These are phyloP conservation scores for Rhineura floridana DNA, from an alignment of 2,113 vertebrate species.

Conservation along the genomic window DNA sequence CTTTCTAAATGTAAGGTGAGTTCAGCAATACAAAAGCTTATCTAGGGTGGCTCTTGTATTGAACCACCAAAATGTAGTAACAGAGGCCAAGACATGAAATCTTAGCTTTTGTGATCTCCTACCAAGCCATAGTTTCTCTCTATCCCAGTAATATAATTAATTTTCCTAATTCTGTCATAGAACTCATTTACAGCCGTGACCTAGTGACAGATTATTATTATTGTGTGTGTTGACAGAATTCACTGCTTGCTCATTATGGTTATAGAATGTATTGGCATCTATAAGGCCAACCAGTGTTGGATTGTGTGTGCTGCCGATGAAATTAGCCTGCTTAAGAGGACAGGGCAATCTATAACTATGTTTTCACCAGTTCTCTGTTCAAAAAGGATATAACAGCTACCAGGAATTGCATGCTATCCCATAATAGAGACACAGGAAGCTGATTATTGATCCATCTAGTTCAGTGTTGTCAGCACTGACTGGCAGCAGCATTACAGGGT, in stretches of 20 bases:
- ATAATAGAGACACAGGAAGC: background rate
- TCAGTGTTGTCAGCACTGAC: background rate
- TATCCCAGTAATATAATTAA: background rate
- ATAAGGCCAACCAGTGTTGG: background rate
- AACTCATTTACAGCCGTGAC: background rate
- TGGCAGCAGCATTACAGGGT: background rate
- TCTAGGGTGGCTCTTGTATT: background rate
- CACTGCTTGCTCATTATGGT: background rate
- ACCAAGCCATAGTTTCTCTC: background rate
- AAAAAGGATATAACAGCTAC: background rate
- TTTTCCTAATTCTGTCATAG: background rate
- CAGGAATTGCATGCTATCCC: background rate
- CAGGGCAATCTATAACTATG: background rate
- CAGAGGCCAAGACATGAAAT: background rate
- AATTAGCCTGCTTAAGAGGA: background rate
- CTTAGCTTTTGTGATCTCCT: background rate
- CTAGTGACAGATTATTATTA: background rate
- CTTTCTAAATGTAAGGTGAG: background rate
- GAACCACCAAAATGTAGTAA: background rate
- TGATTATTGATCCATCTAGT: background rate
- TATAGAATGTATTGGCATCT: background rate
- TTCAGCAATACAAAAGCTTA: background rate
- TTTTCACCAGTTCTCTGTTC: background rate
- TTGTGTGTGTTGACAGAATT: background rate
- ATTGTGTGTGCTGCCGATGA: background rate